Evolutionary conservation across 2,888 invertebrate genomes (phyloP).

Genomic region (Chelonus formosanus): DNA sequence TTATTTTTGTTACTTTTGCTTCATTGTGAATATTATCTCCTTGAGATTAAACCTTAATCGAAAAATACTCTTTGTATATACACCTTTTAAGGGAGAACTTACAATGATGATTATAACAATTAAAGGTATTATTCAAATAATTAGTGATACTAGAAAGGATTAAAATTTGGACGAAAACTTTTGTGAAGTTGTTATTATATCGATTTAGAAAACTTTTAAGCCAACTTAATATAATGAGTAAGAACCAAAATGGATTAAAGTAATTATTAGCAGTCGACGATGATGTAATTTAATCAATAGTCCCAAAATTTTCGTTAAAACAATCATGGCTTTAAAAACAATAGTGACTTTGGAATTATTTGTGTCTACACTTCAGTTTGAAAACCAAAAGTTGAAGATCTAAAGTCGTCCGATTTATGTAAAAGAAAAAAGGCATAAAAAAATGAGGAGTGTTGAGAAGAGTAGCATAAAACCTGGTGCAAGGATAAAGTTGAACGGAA

Average conservation of each 20-base stretch:
- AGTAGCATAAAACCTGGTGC: constrained; percentile 10
- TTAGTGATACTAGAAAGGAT: too few relatives aligned
- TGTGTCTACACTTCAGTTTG: constrained; percentile 11
- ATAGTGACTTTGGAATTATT: constrained; percentile 10
- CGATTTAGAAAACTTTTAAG: too few relatives aligned
- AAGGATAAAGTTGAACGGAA: constrained; percentile 19
- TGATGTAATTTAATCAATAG: constrained; percentile 9
- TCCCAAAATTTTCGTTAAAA: background rate
- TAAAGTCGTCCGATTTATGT: constrained; percentile 26
- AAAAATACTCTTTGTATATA: too few relatives aligned
- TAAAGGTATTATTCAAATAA: too few relatives aligned
- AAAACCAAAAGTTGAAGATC: constrained; percentile 34
- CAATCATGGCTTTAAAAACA: background rate
- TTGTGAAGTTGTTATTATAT: too few relatives aligned
- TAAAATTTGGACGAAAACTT: too few relatives aligned
- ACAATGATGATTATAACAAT: too few relatives aligned
- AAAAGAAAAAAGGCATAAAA: constrained; percentile 15
- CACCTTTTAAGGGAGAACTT: too few relatives aligned
- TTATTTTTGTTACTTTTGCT: too few relatives aligned
- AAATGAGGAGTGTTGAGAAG: background rate
- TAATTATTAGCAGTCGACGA: background rate
- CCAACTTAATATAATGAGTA: background rate
- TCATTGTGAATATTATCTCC: too few relatives aligned
- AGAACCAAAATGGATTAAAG: background rate
- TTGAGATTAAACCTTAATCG: too few relatives aligned